Evolutionary conservation across 2,888 invertebrate genomes (phyloP).

Genomic region (Calephelis perditalis): DNA sequence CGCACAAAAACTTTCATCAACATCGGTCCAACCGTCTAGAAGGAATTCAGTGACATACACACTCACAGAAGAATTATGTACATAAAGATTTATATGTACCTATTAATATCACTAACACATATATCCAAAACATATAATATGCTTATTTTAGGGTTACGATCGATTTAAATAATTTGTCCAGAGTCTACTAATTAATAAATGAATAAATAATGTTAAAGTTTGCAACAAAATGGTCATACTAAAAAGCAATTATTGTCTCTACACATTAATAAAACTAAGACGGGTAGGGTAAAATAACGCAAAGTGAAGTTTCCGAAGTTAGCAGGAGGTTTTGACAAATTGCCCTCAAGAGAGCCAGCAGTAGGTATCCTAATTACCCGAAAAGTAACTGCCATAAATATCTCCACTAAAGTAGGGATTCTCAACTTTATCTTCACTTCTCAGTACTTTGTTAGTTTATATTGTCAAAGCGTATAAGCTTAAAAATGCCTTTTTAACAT

Average conservation of each 20-base stretch:
- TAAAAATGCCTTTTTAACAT: no score
- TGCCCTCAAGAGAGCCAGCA: conserved; percentile 52
- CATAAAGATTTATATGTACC: no score
- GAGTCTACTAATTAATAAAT: no score
- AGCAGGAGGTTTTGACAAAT: conserved; percentile 53
- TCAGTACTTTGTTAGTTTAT: conserved; percentile 1
- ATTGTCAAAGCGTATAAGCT: no score
- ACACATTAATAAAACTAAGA: conserved; percentile 5
- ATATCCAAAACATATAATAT: no score
- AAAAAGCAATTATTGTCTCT: conserved; percentile 4
- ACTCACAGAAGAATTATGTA: no score
- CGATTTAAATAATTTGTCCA: no score
- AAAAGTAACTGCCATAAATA: conserved; percentile 3
- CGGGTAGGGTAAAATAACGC: conserved; percentile 9
- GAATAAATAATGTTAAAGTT: neutral
- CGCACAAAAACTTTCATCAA: no score
- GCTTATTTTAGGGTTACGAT: no score
- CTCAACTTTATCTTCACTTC: conserved; percentile 15
- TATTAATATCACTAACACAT: no score
- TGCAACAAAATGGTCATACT: neutral
- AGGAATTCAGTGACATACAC: no score
- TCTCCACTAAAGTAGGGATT: neutral
- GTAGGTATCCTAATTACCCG: conserved; percentile 38
- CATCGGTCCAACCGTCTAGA: no score
- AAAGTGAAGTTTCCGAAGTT: conserved; percentile 29